These are phyloP conservation scores for Meandrusa payeni DNA, from an alignment of 2,888 invertebrate genomes.

Conservation along the genomic window DNA sequence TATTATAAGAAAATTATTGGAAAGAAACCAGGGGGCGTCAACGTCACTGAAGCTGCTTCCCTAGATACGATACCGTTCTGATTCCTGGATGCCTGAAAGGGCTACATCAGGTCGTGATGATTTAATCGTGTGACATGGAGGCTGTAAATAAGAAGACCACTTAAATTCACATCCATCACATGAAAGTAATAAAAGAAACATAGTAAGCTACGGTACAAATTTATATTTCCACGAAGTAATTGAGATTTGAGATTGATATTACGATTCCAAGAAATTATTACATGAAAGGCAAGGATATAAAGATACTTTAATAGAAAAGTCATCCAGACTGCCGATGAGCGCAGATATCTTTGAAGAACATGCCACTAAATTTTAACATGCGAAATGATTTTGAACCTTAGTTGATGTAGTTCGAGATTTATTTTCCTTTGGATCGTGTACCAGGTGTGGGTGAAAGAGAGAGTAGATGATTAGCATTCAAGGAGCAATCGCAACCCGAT, in stretches of 20 bases:
- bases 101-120: too few relatives aligned
- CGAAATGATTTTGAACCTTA: constrained; percentile 13
- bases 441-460: constrained; percentile 32
- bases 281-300: constrained; percentile 16
- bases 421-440: constrained; percentile 7
- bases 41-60: too few relatives aligned
- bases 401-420: neutral
- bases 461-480: constrained; percentile 63
- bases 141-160: neutral
- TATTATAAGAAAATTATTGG: too few relatives aligned
- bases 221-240: constrained; percentile 12
- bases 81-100: too few relatives aligned
- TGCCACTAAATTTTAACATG: neutral
- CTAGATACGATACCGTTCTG: too few relatives aligned
- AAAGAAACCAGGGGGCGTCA: too few relatives aligned
- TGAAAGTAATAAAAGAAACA: constrained; percentile 1
- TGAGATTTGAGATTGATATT: constrained; percentile 20
- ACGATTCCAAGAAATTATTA: constrained; percentile 22
- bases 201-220: neutral
- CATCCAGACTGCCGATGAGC: constrained; percentile 26
- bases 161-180: neutral
- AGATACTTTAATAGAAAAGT: constrained; percentile 26
- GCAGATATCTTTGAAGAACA: constrained; percentile 21
- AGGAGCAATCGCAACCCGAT: constrained; percentile 71
- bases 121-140: too few relatives aligned